Evolutionary conservation across 1,140 invertebrate species (phyloP).

Genomic region (Drosophila suzukii): DNA sequence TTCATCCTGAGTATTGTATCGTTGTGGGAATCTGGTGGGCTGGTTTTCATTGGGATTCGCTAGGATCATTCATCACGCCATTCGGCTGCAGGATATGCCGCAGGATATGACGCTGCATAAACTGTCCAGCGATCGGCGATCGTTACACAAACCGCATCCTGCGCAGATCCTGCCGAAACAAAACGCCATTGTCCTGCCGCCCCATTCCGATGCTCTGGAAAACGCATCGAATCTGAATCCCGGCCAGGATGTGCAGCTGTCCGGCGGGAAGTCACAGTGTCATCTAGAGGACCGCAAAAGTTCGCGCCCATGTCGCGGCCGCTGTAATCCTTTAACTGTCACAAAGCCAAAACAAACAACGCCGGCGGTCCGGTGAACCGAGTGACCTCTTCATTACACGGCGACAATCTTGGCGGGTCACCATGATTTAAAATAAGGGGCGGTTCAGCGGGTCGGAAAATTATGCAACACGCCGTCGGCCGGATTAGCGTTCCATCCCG

Average conservation of each 20-base stretch:
- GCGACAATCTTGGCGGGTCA: conserved; percentile 52
- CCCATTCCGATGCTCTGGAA: conserved; percentile 18
- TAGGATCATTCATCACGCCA: conserved; percentile 58
- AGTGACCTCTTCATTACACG: conserved; percentile 74
- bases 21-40: conserved; percentile 49
- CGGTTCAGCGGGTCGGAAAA: conserved; percentile 67
- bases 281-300: conserved; percentile 53
- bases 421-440: background rate
- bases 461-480: conserved; percentile 57
- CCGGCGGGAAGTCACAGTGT: conserved; percentile 27
- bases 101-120: conserved; percentile 71
- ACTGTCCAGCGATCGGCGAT: conserved; percentile 12
- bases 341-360: conserved; percentile 64
- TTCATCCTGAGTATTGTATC: background rate
- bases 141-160: conserved; percentile 31
- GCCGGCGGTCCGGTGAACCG: conserved; percentile 27
- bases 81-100: conserved; percentile 43
- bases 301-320: conserved; percentile 75
- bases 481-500: conserved; percentile 7
- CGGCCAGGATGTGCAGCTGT: conserved; percentile 25
- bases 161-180: conserved; percentile 13
- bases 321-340: conserved; percentile 69
- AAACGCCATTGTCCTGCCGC: conserved; percentile 4
- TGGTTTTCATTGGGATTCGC: conserved; percentile 20
- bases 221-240: conserved; percentile 37